phyloP scores from a whole-genome alignment of 2,113 vertebrate genomes.

The Erythrolamprus reginae region DNA sequence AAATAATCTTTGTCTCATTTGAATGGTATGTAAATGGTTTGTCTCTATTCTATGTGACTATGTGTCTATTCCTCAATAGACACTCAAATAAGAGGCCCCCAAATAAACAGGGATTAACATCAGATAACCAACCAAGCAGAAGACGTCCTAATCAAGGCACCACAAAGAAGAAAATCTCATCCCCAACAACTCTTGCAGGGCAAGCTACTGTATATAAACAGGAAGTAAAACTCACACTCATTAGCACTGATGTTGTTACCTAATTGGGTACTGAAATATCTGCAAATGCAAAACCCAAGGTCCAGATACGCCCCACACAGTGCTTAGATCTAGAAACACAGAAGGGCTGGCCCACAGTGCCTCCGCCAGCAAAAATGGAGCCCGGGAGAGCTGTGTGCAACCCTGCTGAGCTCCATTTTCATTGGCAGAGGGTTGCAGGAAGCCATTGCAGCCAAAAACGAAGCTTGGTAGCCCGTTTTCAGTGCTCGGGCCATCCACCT shows the following conservation, averaged over 20 bases:
- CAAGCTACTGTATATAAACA: background rate
- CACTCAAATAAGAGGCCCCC: background rate
- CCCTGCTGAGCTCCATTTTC: too few relatives aligned
- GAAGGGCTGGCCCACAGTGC: too few relatives aligned
- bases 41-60: background rate
- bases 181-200: background rate
- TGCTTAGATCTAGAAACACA: too few relatives aligned
- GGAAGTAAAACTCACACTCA: background rate
- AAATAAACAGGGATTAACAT: background rate
- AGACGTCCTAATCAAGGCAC: background rate
- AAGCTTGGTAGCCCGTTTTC: too few relatives aligned
- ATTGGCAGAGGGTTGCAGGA: too few relatives aligned
- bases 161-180: background rate
- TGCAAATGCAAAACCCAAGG: background rate
- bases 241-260: background rate
- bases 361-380: too few relatives aligned
- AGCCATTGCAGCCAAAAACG: too few relatives aligned
- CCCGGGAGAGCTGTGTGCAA: too few relatives aligned
- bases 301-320: too few relatives aligned
- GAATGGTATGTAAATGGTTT: background rate
- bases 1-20: background rate
- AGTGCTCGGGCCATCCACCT: too few relatives aligned
- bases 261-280: background rate
- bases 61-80: background rate
- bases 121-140: background rate